These are phyloP conservation scores for Diuraphis noxia DNA, from an alignment of 1,140 invertebrate species.

Conservation along the genomic window DNA sequence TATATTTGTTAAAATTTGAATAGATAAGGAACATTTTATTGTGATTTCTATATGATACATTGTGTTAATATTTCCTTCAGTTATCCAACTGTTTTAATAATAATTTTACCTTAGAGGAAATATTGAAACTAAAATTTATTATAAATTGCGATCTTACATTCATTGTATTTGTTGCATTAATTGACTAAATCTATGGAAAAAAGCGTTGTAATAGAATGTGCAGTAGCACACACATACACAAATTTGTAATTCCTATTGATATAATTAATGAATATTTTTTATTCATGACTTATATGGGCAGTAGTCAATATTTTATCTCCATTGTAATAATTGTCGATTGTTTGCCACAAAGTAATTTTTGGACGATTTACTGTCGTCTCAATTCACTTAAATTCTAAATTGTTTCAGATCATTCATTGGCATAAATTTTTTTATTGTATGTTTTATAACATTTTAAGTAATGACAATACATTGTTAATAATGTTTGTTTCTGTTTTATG, in stretches of 20 bases:
- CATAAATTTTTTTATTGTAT: background rate
- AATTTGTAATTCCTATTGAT: background rate
- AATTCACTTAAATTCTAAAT: background rate
- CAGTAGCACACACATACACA: background rate
- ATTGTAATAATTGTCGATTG: background rate
- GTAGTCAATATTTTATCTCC: background rate
- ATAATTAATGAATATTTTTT: background rate
- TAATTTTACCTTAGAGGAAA: background rate
- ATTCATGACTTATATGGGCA: background rate
- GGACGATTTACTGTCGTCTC: background rate
- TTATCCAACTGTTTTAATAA: background rate
- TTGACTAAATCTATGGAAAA: too few species aligned
- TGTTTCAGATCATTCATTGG: background rate
- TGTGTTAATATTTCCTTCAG: background rate
- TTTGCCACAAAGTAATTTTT: background rate
- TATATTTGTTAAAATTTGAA: slow-evolving; percentile 7
- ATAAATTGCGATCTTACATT: background rate
- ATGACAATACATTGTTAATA: background rate
- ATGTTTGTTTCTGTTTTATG: slow-evolving; percentile 39
- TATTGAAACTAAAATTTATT: background rate
- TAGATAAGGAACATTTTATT: background rate
- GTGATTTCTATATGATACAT: background rate
- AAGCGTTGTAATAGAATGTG: background rate
- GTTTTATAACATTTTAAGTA: background rate
- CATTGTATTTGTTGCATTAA: background rate